These are phyloP conservation scores for Bothrops jararaca DNA, from an alignment of 2,113 vertebrate species.

Conservation along the genomic window DNA sequence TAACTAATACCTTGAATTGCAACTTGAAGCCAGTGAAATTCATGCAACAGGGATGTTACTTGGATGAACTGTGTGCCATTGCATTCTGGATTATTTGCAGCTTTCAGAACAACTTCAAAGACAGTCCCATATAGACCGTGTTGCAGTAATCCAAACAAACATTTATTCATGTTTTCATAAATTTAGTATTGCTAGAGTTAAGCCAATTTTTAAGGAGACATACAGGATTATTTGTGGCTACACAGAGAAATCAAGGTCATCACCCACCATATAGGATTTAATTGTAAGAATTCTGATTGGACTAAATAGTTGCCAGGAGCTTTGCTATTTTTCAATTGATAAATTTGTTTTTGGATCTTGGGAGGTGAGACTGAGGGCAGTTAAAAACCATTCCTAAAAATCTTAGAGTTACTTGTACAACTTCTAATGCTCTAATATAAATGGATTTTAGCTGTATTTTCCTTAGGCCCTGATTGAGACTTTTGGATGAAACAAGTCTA, in stretches of 20 bases:
- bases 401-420: neutral
- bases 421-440: neutral
- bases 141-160: neutral
- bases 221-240: neutral
- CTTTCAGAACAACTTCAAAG: neutral
- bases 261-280: neutral
- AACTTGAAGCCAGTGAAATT: neutral
- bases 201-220: neutral
- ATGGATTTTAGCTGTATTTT: neutral
- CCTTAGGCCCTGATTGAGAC: neutral
- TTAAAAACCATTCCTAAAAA: neutral
- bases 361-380: neutral
- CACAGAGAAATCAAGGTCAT: neutral
- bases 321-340: neutral
- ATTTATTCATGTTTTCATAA: neutral
- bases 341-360: neutral
- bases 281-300: neutral
- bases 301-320: neutral
- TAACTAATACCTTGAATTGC: neutral
- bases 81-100: neutral
- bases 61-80: neutral
- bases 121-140: neutral
- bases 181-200: neutral
- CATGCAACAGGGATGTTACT: neutral
- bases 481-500: neutral